Base-by-base conservation (phyloP, 2,888 invertebrate species). In the Oithona nana region DNA sequence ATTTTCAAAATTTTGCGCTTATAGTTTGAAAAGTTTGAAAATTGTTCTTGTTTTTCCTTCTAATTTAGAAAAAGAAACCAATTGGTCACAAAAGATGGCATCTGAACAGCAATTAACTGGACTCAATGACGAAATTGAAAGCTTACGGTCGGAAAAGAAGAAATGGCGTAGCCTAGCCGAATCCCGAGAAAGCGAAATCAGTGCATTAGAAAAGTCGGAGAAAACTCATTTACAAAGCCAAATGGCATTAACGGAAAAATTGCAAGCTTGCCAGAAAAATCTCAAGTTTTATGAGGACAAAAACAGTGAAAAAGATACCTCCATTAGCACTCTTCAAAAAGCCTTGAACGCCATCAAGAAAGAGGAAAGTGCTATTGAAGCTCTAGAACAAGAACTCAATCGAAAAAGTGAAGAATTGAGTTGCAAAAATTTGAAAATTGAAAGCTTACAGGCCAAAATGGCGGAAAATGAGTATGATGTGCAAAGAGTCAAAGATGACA, bases 61-160 rank as follows among this genome's bases (percentile, higher is more conserved):
- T 11, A 56, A 20, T 30, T 16, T 11, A 28, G 29, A 57, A 57
- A 31, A 30, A 31, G 1, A 4, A 11, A 31, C 22, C 11, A 20
- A 3, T 11, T 39, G 39, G 39, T 6, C 39, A 39, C 6, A 39
- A 16, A 39, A 39, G 39, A 39, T 39, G 39, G 39, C 39, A 6
- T 11, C 8, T 39, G 39, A 39, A 39, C 39, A 39, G 16, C 39
- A 39, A 16, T 16, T 39, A 16, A 39, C 16, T 11, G 16, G 8
- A 26, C 54, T 54, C 11, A 59, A 59, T 28, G 59, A 59, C 29
- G 59, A 59, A 49, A 59, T 59, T 16, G 59, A 59, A 50, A 24
- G 28, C 11, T n/a, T 59, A 6, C 20, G 29, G n/a, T 16, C 16
- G 24, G 39, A 24, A 2, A 59, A 59, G 24, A 28, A 48, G 39